These are phyloP conservation scores for Periplaneta americana DNA, from an alignment of 1,140 invertebrate species.

Conservation along the genomic window DNA sequence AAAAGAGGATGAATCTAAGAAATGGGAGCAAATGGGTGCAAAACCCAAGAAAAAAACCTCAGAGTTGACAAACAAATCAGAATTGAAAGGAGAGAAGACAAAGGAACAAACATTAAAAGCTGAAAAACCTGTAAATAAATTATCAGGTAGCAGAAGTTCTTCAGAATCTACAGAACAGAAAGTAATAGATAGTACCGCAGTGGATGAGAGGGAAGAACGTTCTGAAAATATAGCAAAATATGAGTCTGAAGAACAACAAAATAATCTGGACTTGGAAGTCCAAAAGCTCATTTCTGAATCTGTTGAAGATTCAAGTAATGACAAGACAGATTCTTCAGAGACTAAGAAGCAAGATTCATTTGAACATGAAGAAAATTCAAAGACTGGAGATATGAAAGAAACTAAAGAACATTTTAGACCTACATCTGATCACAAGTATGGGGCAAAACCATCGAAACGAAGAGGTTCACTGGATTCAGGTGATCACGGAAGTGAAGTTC, in stretches of 20 bases:
- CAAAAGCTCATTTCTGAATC: neutral
- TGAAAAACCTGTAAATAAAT: neutral
- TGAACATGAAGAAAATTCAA: neutral
- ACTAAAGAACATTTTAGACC: neutral
- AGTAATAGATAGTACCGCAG: neutral
- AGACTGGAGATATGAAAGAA: neutral
- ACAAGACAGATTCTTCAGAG: constrained; percentile 24
- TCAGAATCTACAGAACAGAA: neutral
- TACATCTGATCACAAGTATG: neutral
- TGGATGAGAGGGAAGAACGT: neutral
- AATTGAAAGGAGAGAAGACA: constrained; percentile 35
- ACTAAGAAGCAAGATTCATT: neutral
- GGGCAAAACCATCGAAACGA: neutral
- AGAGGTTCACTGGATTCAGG: constrained; percentile 22
- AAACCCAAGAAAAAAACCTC: constrained; percentile 19
- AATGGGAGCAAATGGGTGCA: constrained; percentile 25
- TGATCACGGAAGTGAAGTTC: constrained; percentile 34
- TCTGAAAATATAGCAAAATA: neutral
- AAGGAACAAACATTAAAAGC: neutral
- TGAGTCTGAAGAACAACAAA: neutral
- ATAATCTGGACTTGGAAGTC: no score
- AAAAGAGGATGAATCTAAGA: constrained; percentile 28
- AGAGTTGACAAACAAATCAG: neutral
- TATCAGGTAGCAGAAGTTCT: neutral
- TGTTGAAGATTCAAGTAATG: neutral